phyloP scores from a whole-genome alignment of 1,140 invertebrate genomes.

The Bombus breviceps region DNA sequence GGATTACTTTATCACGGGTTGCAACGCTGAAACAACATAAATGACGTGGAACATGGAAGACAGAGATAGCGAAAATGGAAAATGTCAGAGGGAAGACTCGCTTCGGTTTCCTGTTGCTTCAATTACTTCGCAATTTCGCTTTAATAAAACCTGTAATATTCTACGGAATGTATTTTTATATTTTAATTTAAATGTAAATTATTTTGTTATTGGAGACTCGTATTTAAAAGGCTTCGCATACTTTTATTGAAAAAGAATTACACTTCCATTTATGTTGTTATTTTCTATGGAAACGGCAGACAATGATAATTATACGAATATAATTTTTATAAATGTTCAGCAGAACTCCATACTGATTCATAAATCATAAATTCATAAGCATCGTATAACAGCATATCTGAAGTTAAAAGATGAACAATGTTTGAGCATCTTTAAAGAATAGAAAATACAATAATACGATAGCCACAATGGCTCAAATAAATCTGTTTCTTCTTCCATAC shows the following conservation, averaged over 20 bases:
- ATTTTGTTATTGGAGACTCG: neutral
- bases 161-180: neutral
- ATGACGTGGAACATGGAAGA: neutral
- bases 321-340: neutral
- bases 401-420: no score
- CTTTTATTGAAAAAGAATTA: no score
- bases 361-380: neutral
- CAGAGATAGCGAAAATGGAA: neutral
- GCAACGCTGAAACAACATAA: neutral
- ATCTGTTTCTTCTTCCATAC: neutral
- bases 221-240: no score
- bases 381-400: neutral
- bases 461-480: no score
- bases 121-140: neutral
- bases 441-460: neutral
- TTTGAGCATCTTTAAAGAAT: neutral
- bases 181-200: neutral
- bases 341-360: neutral
- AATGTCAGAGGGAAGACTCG: neutral
- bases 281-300: no score
- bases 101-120: neutral
- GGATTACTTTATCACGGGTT: neutral
- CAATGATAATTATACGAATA: no score
- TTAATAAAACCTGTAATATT: neutral
- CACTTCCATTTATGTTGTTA: no score